These are phyloP conservation scores for Thalassaphorura encarpata DNA, from an alignment of 1,140 invertebrate species.

Conservation along the genomic window DNA sequence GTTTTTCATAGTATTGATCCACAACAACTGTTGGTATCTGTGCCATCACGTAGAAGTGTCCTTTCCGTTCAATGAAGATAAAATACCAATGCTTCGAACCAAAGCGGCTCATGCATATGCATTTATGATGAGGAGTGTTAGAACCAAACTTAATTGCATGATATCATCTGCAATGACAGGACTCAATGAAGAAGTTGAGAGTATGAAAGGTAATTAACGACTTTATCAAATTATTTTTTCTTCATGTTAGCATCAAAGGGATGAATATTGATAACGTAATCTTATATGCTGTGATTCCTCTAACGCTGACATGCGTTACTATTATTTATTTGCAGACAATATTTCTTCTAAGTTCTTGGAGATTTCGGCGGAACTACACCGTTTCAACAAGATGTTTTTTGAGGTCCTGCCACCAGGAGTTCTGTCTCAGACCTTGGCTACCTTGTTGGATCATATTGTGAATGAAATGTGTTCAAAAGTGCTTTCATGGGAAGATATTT, in stretches of 20 bases:
- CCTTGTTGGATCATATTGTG: constrained; percentile 51
- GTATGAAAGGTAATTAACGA: constrained; percentile 54
- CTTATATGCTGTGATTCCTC: background rate
- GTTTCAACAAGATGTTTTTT: constrained; percentile 18
- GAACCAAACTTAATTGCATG: constrained; percentile 53
- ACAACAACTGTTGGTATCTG: constrained; percentile 87
- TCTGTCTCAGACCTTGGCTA: constrained; percentile 38
- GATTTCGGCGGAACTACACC: constrained; percentile 16
- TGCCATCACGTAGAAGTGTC: constrained; percentile 60
- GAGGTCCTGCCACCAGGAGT: constrained; percentile 15
- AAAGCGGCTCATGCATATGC: constrained; percentile 46
- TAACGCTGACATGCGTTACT: background rate
- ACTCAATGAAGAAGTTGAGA: constrained; percentile 57
- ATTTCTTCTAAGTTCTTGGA: constrained; percentile 17
- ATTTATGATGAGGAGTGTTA: constrained; percentile 52
- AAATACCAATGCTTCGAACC: constrained; percentile 39
- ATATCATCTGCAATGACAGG: constrained; percentile 62
- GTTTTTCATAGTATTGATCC: constrained; percentile 60
- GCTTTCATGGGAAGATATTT: constrained; percentile 53
- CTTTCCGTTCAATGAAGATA: constrained; percentile 44
- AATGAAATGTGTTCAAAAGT: constrained; percentile 50
- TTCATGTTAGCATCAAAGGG: background rate
- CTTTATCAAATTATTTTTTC: too few species aligned
- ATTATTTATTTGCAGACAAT: constrained; percentile 7
- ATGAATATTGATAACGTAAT: background rate